phyloP scores from a whole-genome alignment of 92 coral and sea anemone species.

The Zoanthus sansibaricus region DNA sequence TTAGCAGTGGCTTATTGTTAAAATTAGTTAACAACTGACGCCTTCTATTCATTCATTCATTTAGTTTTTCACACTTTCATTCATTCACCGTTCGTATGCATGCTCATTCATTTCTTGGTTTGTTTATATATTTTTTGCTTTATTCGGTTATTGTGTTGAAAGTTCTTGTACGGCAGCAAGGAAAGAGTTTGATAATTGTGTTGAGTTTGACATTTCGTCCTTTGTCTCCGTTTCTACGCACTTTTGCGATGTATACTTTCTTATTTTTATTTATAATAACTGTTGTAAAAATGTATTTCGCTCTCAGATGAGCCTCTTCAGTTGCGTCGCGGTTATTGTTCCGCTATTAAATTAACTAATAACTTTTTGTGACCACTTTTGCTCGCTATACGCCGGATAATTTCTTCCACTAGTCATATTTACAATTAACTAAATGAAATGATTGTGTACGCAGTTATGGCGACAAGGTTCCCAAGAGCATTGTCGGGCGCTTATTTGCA shows the following conservation, averaged over 20 bases:
- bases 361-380: background rate
- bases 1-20: too few relatives aligned
- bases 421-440: background rate
- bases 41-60: too few relatives aligned
- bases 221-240: too few relatives aligned
- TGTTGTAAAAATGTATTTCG: too few relatives aligned
- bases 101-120: background rate
- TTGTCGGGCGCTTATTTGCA: constrained; percentile 86
- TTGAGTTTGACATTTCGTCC: too few relatives aligned
- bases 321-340: background rate
- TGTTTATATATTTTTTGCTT: background rate
- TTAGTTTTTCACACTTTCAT: background rate
- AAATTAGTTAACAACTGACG: background rate
- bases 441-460: constrained; percentile 76
- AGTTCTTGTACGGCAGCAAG: too few relatives aligned
- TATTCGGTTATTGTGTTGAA: too few relatives aligned
- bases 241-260: too few relatives aligned
- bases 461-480: constrained; percentile 90
- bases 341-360: background rate
- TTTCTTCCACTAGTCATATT: background rate
- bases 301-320: background rate
- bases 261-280: too few relatives aligned
- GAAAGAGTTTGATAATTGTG: too few relatives aligned
- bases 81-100: background rate
- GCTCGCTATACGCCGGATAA: too few relatives aligned